Evolutionary conservation across 2,888 invertebrate genomes (phyloP), one percentile per base, ranked within the genome.

Genomic region (Thymelicus lineola): DNA sequence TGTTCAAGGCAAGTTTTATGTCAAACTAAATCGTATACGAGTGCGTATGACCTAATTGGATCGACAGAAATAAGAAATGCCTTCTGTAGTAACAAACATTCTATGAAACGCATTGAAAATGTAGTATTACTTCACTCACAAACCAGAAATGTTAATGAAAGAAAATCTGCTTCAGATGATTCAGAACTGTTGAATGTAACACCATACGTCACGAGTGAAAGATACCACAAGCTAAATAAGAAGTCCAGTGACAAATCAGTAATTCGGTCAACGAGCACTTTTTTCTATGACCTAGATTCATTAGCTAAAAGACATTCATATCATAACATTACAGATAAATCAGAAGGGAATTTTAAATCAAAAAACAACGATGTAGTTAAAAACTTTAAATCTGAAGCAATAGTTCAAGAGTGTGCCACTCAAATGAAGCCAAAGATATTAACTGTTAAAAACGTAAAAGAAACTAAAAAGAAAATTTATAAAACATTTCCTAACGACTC

Each of bases 251-350:
- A 74, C 55, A 85, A 78, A 72, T 82, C 79, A 38, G 20, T 86
- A 6, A 72, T 78, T 17, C 79, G 73, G 38, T 91, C 92, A 9
- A 83, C 82, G 2, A 92, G 91, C 73, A 92, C 91, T 10, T 78
- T 91, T 74, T 93, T 91, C 73, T 92, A 83, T 66, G 91, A 93
- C 79, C 79, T 93, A 67, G 92, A 92, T 72, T 85, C 86, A 17
- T 78, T 90, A 71, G 84, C 84, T 9, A 90, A 88, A 76, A 84
- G 85, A 65, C 87, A 89, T 73, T 92, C 92, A 14, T 87, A 86
- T 73, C 83, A 87, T 74, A 84, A 80, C 75, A 70, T 86, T 1
- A 76, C 82, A 55, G 85, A 86, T 59, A 17, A 82, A 0, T 80
- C 73, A 65, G 20, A 73, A 1, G 84, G 83, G 71, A 77, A 75